A percentile compares a stretch with the other conserved stretches of the same genome.
Conservation (phyloP, 2,888 invertebrate genomes). For the Tenthredo scrophulariae region DNA sequence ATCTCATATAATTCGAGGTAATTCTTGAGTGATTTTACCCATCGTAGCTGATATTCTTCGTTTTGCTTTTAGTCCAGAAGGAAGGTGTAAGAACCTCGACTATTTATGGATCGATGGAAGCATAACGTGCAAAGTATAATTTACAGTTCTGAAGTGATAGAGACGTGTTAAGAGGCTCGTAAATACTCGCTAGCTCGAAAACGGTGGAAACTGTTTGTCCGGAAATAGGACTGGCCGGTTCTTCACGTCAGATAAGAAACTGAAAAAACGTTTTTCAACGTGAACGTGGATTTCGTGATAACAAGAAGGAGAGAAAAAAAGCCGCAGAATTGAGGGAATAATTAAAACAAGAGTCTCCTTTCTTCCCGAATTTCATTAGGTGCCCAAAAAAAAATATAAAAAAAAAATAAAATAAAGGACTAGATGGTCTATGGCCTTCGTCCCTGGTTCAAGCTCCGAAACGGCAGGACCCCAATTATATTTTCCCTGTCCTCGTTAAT, state of each 20-base stretch:
- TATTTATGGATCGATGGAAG: constrained; percentile 28
- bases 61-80: background rate
- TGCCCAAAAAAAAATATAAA: background rate
- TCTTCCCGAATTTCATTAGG: background rate
- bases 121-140: constrained; percentile 40
- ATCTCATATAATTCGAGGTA: no score
- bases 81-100: background rate
- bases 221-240: background rate
- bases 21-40: no score
- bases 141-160: constrained; percentile 27
- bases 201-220: background rate
- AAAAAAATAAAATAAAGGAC: background rate
- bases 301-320: background rate
- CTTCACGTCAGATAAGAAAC: background rate
- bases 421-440: background rate
- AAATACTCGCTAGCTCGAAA: constrained; percentile 24
- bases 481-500: constrained; percentile 31
- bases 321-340: background rate
- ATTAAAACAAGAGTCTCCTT: background rate
- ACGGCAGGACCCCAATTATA: constrained; percentile 27
- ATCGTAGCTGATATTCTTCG: background rate
- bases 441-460: background rate
- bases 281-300: background rate
- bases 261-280: background rate
- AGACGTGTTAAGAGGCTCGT: constrained; percentile 34